Conservation (phyloP, 2,113 vertebrate genomes). For the Stegostoma tigrinum region DNA sequence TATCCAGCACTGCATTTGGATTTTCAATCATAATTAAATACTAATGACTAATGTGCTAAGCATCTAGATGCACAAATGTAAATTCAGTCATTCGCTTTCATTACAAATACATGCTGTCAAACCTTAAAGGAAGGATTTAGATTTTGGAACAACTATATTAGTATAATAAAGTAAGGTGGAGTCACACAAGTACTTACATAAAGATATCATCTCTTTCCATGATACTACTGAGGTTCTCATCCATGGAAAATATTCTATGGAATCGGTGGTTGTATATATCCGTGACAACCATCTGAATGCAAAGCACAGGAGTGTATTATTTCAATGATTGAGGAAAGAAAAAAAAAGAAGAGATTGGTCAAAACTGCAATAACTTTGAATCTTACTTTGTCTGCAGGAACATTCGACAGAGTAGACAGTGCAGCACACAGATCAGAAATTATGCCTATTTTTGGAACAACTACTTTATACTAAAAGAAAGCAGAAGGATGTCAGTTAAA, state of each 20-base stretch:
- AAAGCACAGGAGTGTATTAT: conserved; percentile 41
- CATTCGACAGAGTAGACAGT: conserved; percentile 71
- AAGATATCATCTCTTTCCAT: conserved; percentile 97
- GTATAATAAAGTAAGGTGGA: conserved; percentile 40
- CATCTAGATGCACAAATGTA: not conserved
- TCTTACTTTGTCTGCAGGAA: conserved; percentile 87
- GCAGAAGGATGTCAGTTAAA: conserved; percentile 39
- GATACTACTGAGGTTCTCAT: conserved; percentile 97
- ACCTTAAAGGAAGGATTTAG: not conserved
- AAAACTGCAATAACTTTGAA: not conserved
- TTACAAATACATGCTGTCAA: not conserved
- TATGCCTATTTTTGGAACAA: conserved; percentile 94
- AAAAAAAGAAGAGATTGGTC: conserved; percentile 38
- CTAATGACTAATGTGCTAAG: not conserved
- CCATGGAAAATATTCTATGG: conserved; percentile 91
- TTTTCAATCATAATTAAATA: not conserved
- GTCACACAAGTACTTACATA: conserved; percentile 66
- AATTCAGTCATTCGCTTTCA: not conserved
- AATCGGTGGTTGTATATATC: conserved; percentile 99
- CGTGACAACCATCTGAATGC: conserved; percentile 81
- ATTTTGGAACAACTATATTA: not conserved
- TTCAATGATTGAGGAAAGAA: conserved; percentile 40
- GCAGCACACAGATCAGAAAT: conserved; percentile 92
- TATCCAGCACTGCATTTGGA: not conserved
- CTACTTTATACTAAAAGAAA: conserved; percentile 84